Base-by-base conservation (phyloP, 2,113 vertebrate genomes). In the Leptobrachium leishanense region DNA sequence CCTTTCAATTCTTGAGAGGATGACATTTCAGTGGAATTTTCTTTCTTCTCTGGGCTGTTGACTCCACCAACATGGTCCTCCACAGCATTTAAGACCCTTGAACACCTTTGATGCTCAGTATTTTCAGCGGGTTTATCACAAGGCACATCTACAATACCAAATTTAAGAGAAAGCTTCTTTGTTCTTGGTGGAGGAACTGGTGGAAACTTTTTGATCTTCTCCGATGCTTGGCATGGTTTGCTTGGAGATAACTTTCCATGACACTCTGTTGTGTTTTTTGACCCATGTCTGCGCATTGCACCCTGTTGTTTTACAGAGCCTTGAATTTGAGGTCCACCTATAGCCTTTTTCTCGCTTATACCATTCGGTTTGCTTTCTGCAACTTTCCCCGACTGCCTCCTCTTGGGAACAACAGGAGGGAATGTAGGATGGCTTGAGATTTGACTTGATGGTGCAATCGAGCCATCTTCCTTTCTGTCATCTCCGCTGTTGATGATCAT, bases 101-200 rank as follows among this genome's bases (percentile, higher is more conserved):
- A 0, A n/a, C 11, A 2, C 59, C 71, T 0, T 8, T 0, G 13
- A 2, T 20, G n/a, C 70, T 84, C 75, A 71, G 77, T 82, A 78
- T 75, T 50, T 55, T 20, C 7, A 50, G 42, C 72, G 74, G 39
- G 1, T 81, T 68, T 82, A 63, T 31, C 83, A 80, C 0, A 0
- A 10, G 40, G 84, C 40, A 72, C 15, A 83, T 75, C 82, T 81
- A 59, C 12, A 7, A 44, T 79, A 13, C 77, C 9, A 0, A 2
- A 63, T 41, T 71, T 77, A 43, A 84, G 85, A 41, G 90, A 81
- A 2, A 70, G 2, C 2, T 84, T 95, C 84, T 92, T 95, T 77
- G 88, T 92, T 42, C 90, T 90, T 0, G 94, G 95, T 1, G 94
- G 95, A 68, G 94, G 92, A 9, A 95, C 81, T 0, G 95, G 94